These are phyloP conservation scores for Archips xylosteana DNA, from an alignment of 2,888 invertebrate species.

Conservation along the genomic window DNA sequence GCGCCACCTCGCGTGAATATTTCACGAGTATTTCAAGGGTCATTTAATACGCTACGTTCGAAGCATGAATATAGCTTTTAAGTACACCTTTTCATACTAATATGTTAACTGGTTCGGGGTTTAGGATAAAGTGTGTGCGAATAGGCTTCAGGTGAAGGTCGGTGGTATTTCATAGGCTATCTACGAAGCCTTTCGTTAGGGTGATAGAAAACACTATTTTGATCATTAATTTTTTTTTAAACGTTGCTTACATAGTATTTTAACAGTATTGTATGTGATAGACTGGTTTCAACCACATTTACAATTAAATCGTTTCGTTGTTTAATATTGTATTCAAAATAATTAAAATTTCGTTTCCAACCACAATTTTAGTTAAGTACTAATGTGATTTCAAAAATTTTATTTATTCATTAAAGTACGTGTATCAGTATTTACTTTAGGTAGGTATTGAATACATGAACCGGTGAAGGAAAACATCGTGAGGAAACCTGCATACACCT, in stretches of 20 bases:
- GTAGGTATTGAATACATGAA: too few relatives aligned
- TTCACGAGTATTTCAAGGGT: slow-evolving; percentile 65
- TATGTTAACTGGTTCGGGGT: slow-evolving; percentile 43
- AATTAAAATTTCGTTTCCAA: too few relatives aligned
- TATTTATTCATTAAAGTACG: too few relatives aligned
- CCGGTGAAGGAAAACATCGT: too few relatives aligned
- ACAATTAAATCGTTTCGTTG: too few relatives aligned
- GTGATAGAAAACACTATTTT: not conserved
- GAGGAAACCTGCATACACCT: too few relatives aligned
- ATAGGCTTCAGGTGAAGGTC: slow-evolving; percentile 6
- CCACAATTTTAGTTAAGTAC: too few relatives aligned
- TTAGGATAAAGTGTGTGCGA: slow-evolving; percentile 11
- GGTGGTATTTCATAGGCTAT: not conserved
- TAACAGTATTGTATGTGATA: too few relatives aligned
- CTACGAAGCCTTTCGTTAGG: not conserved
- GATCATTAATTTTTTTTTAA: not conserved
- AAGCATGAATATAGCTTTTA: slow-evolving; percentile 61
- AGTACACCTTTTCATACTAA: slow-evolving; percentile 51
- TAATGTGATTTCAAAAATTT: too few relatives aligned
- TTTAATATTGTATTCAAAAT: too few relatives aligned
- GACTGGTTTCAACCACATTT: too few relatives aligned
- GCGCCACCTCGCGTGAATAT: slow-evolving; percentile 59
- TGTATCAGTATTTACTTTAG: too few relatives aligned
- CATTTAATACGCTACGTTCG: slow-evolving; percentile 58
- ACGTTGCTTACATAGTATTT: not conserved